Percentiles rank a stretch among this genome's conserved stretches.
Conservation (phyloP, 2,888 invertebrate genomes). For the Chrysolina oricalcia region DNA sequence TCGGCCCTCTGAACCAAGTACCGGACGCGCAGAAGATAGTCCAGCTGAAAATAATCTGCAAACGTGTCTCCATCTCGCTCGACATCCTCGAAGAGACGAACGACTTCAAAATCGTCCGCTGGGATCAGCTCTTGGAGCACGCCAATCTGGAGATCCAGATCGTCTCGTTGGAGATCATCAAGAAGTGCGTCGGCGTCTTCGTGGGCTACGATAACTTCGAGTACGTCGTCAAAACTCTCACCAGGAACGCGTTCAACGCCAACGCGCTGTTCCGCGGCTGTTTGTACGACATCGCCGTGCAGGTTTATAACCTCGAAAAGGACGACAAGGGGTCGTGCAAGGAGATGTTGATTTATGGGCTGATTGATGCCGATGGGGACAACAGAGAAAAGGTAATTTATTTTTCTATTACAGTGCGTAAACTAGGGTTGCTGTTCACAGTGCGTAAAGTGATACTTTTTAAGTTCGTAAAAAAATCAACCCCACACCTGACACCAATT, state of each 20-base stretch:
- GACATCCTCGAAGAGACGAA: constrained; percentile 55
- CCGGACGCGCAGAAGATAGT: constrained; percentile 56
- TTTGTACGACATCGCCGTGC: constrained; percentile 69
- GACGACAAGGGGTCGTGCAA: constrained; percentile 47
- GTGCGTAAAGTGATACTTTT: too few relatives aligned
- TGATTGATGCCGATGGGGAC: constrained; percentile 72
- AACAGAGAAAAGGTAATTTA: constrained; percentile 69
- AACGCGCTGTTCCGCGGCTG: constrained; percentile 64
- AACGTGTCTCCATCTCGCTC: constrained; percentile 48
- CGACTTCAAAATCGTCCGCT: constrained; percentile 61
- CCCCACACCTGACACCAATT: too few relatives aligned
- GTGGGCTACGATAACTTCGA: constrained; percentile 49
- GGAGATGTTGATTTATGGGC: constrained; percentile 71
- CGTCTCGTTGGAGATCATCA: constrained; percentile 63
- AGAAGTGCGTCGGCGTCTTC: constrained; percentile 51
- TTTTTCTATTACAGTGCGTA: neutral
- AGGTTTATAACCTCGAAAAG: constrained; percentile 59
- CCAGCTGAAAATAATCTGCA: constrained; percentile 63
- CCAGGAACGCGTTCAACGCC: constrained; percentile 53
- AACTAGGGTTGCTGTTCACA: too few relatives aligned
- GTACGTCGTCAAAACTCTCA: constrained; percentile 53
- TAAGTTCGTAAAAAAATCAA: too few relatives aligned
- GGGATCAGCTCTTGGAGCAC: constrained; percentile 59
- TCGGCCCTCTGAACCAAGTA: constrained; percentile 55
- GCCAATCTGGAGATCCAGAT: constrained; percentile 63